Conservation (phyloP, 2,113 vertebrate genomes). For the Cyanoderma ruficeps region DNA sequence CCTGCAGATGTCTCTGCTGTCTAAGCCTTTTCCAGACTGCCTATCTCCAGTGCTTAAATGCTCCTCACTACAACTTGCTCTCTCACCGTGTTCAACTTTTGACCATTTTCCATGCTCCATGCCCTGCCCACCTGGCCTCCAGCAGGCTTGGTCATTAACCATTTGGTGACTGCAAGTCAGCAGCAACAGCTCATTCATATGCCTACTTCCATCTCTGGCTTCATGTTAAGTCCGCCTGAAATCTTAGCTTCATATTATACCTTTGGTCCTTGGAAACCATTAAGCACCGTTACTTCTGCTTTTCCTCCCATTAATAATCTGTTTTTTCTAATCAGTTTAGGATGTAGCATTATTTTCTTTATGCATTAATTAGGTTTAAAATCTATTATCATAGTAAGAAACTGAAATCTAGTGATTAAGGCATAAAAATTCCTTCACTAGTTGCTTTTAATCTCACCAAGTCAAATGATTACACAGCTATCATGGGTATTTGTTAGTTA, state of each 20-base stretch:
- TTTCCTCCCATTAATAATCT: not conserved
- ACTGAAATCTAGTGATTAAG: not conserved
- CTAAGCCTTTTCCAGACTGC: not conserved
- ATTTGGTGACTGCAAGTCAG: not conserved
- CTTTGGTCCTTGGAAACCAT: not conserved
- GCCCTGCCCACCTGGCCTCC: not conserved
- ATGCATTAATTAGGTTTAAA: not conserved
- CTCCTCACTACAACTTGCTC: not conserved
- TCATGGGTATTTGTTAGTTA: not conserved
- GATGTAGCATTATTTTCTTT: not conserved
- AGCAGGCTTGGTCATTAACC: not conserved
- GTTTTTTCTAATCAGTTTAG: not conserved
- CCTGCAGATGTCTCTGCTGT: not conserved
- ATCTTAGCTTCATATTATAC: not conserved
- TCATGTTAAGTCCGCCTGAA: not conserved
- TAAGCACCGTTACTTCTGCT: not conserved
- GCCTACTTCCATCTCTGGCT: not conserved
- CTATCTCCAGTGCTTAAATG: not conserved
- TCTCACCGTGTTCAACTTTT: not conserved
- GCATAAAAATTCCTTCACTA: not conserved
- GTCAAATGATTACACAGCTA: not conserved
- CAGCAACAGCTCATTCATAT: not conserved
- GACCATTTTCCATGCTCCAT: fast-evolving
- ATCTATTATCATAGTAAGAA: not conserved
- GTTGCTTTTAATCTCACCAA: not conserved